These are phyloP conservation scores for Cordilura impudica DNA, from an alignment of 2,888 invertebrate species.

Conservation along the genomic window DNA sequence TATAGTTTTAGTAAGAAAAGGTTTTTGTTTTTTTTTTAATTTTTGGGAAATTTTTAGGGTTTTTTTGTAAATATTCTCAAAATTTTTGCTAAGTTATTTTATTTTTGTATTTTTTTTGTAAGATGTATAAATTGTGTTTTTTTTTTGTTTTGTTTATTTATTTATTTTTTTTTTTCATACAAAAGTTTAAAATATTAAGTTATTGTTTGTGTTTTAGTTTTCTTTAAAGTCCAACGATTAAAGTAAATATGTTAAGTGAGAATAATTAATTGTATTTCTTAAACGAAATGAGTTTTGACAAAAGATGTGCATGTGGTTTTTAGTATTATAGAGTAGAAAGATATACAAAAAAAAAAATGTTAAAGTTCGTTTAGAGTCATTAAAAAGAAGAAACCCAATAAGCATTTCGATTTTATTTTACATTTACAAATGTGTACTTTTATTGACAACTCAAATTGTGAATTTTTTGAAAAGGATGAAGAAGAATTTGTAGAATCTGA, in stretches of 20 bases:
- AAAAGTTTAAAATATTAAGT: slow-evolving; percentile 26
- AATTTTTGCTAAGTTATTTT: neutral
- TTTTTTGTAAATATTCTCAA: slow-evolving; percentile 45
- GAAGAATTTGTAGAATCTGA: no score
- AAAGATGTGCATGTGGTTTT: neutral
- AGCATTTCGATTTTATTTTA: no score
- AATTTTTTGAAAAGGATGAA: no score
- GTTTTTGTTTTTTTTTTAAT: neutral
- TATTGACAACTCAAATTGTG: no score
- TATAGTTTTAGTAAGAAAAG: slow-evolving; percentile 26
- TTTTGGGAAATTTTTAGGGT: neutral
- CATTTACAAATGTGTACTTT: no score
- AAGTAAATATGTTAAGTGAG: slow-evolving; percentile 41
- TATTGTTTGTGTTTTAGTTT: slow-evolving; percentile 2
- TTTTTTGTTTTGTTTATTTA: slow-evolving; percentile 3
- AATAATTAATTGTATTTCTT: slow-evolving; percentile 14
- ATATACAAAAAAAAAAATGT: no score
- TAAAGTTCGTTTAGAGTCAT: neutral
- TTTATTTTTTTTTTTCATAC: slow-evolving; percentile 5
- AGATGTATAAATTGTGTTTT: slow-evolving; percentile 20
- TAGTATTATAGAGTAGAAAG: neutral
- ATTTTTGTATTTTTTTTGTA: slow-evolving; percentile 8
- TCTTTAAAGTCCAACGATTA: slow-evolving; percentile 54
- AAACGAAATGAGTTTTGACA: neutral
- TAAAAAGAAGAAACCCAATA: neutral